Evolutionary conservation across 2,888 invertebrate genomes (phyloP).

Genomic region (Anoplius nigerrimus): DNA sequence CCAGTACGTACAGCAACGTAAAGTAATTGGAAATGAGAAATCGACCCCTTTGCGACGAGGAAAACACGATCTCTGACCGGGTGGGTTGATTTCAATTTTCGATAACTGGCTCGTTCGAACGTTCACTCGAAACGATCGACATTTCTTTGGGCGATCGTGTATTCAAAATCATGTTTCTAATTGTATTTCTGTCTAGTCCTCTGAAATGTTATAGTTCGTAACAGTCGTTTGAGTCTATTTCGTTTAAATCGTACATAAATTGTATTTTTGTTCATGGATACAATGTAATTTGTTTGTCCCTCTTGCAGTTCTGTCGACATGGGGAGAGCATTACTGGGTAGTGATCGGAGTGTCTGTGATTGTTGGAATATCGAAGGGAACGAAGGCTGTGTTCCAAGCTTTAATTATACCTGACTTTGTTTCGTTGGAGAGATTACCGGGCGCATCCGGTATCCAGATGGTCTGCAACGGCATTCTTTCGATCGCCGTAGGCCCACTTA

Average conservation of each 20-base stretch:
- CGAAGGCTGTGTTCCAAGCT: constrained; percentile 86
- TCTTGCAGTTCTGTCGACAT: constrained; percentile 80
- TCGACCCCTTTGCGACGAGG: not conserved
- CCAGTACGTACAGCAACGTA: constrained; percentile 63
- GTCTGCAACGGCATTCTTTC: constrained; percentile 86
- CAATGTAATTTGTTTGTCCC: too few species aligned
- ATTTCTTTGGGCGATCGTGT: too few species aligned
- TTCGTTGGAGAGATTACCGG: constrained; percentile 83
- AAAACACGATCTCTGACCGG: constrained; percentile 29
- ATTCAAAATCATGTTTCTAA: too few species aligned
- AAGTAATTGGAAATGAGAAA: constrained; percentile 5
- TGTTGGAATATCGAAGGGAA: constrained; percentile 87
- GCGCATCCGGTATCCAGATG: constrained; percentile 86
- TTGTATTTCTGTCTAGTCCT: too few species aligned
- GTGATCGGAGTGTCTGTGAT: constrained; percentile 84
- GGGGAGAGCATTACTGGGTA: constrained; percentile 82
- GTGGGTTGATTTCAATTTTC: constrained; percentile 43
- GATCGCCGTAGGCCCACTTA: constrained; percentile 82
- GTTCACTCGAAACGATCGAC: too few species aligned
- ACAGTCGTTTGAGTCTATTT: too few species aligned
- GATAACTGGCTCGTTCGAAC: not conserved
- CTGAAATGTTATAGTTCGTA: too few species aligned
- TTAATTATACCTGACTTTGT: constrained; percentile 86
- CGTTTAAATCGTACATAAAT: too few species aligned
- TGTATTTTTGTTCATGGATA: too few species aligned